Conservation (phyloP, 2,113 vertebrate species). For the Dasypus novemcinctus region DNA sequence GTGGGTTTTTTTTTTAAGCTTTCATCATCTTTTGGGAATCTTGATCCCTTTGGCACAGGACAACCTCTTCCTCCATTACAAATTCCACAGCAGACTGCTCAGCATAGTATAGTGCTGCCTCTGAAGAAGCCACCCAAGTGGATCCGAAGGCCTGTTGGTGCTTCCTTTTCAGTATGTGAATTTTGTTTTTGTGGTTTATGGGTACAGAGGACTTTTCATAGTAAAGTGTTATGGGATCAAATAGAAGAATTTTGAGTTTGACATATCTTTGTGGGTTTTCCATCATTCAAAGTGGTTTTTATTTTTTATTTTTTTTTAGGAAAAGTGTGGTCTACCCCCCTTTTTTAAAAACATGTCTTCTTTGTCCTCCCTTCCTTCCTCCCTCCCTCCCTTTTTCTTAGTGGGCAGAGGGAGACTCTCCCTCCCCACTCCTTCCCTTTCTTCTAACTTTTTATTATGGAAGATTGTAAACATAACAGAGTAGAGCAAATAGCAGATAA, state of each 20-base stretch:
- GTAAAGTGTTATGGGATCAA: not conserved
- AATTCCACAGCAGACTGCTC: conserved; percentile 86
- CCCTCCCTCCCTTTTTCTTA: not conserved
- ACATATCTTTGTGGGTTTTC: not conserved
- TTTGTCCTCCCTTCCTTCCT: not conserved
- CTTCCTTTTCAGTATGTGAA: conserved; percentile 92
- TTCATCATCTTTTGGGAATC: conserved; percentile 93
- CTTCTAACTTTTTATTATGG: not conserved
- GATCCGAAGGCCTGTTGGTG: conserved; percentile 93
- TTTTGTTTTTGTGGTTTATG: not conserved
- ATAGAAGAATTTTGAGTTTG: not conserved
- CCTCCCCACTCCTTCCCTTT: not conserved
- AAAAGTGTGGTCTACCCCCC: not conserved
- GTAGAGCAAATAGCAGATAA: not conserved
- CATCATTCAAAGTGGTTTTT: not conserved
- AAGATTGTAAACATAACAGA: not conserved
- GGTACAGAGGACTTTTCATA: not conserved
- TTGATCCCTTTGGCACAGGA: conserved; percentile 95
- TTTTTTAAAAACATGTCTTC: not conserved
- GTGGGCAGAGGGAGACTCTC: not conserved
- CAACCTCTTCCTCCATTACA: conserved; percentile 92
- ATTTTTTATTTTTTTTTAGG: not conserved
- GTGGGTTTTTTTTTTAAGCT: conserved; percentile 83
- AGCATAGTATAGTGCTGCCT: conserved; percentile 84
- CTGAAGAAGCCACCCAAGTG: conserved; percentile 97